Evolutionary conservation across 2,888 invertebrate species (phyloP).

Genomic region (Scaptodrosophila latifasciaeformis): DNA sequence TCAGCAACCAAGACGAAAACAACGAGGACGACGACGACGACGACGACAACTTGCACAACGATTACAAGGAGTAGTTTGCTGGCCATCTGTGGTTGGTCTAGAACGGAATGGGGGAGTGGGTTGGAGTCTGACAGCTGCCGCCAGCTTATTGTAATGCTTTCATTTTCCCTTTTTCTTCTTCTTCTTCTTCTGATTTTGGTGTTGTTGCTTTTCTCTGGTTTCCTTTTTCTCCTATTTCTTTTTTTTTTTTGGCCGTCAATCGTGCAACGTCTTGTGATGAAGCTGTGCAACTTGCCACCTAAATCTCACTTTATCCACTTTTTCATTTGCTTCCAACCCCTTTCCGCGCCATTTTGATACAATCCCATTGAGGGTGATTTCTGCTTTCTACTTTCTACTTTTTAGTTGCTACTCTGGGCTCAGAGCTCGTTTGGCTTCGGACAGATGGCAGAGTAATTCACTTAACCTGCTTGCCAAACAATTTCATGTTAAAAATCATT

Average conservation of each 20-base stretch:
- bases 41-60: too few species aligned
- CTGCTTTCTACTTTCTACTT: neutral
- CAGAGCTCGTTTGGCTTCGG: slow-evolving; percentile 7
- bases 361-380: too few species aligned
- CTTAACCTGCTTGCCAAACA: slow-evolving; percentile 56
- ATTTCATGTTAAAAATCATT: too few species aligned
- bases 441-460: slow-evolving; percentile 49
- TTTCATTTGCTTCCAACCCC: too few species aligned
- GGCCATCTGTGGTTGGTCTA: too few species aligned
- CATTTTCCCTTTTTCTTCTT: slow-evolving; percentile 18
- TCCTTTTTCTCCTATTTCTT: neutral
- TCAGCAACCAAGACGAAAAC: neutral
- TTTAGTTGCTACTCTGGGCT: neutral
- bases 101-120: too few species aligned
- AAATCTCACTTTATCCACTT: too few species aligned
- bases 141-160: slow-evolving; percentile 29
- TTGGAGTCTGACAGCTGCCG: slow-evolving; percentile 35
- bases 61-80: too few species aligned
- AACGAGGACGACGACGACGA: too few species aligned
- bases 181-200: slow-evolving; percentile 1
- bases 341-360: too few species aligned
- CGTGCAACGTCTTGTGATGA: slow-evolving; percentile 58
- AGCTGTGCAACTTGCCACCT: slow-evolving; percentile 27
- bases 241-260: slow-evolving; percentile 54
- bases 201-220: slow-evolving; percentile 7